Percentiles rank a stretch among this genome's conserved stretches.
Conservation (phyloP, 2,113 vertebrate species). For the Apeltes quadracus region DNA sequence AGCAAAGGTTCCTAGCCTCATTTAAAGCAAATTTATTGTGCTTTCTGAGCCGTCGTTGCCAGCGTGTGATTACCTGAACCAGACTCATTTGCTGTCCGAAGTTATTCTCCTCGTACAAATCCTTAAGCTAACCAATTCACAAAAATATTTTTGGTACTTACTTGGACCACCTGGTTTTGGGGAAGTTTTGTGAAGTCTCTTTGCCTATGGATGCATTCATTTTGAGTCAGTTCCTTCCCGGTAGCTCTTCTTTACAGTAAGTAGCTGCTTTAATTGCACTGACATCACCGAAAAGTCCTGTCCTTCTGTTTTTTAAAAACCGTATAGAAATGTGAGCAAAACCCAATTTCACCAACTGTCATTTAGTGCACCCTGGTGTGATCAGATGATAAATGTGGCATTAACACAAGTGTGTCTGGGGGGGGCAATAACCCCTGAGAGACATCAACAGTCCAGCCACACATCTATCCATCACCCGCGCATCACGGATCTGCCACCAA, state of each 20-base stretch:
- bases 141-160: constrained; percentile 8
- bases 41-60: background rate
- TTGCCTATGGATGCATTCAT: background rate
- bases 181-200: background rate
- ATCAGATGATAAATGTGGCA: constrained; percentile 49
- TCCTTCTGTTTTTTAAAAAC: background rate
- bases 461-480: constrained; percentile 42
- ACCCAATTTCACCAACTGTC: constrained; percentile 46
- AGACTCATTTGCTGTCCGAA: constrained; percentile 16
- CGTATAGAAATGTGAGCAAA: constrained; percentile 17
- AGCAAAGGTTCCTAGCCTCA: constrained; percentile 48
- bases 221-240: background rate
- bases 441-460: constrained; percentile 7
- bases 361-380: constrained; percentile 4
- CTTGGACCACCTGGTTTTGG: constrained; percentile 6
- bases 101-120: constrained; percentile 20
- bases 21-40: constrained; percentile 21
- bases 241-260: background rate
- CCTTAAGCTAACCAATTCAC: constrained; percentile 8
- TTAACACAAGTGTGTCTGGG: background rate
- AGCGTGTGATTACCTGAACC: constrained; percentile 32
- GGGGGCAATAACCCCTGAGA: constrained; percentile 38
- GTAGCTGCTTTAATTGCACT: background rate
- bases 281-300: background rate
- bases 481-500: background rate